These are phyloP conservation scores for Sparus aurata DNA, from an alignment of 2,797 vertebrate genomes.

Conservation along the genomic window DNA sequence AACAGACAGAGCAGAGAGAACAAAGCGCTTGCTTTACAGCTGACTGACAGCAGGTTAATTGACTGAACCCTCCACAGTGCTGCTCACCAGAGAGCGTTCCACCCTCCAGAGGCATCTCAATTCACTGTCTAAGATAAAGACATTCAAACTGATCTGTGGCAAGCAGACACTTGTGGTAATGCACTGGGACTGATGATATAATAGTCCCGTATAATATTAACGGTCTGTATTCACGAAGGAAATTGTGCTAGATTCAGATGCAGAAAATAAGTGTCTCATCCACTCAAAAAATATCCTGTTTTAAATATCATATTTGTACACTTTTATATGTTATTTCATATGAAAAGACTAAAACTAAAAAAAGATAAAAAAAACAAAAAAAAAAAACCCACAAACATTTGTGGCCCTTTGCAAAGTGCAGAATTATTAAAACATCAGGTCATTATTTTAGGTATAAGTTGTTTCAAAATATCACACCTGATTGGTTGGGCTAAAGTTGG, in stretches of 20 bases:
- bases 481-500: neutral
- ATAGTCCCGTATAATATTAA: conserved; percentile 8
- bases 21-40: conserved; percentile 43
- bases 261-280: conserved; percentile 5
- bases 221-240: conserved; percentile 9
- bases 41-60: conserved; percentile 74
- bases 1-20: conserved; percentile 26
- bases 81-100: conserved; percentile 8
- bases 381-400: too few species aligned
- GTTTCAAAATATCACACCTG: neutral
- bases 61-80: conserved; percentile 51
- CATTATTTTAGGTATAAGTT: neutral
- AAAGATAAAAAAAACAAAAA: too few species aligned
- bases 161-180: conserved; percentile 20
- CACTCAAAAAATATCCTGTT: neutral
- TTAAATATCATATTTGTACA: neutral
- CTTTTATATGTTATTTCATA: too few species aligned
- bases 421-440: neutral
- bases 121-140: conserved; percentile 50
- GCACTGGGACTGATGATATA: conserved; percentile 9
- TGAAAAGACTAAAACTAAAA: too few species aligned
- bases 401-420: neutral
- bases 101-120: conserved; percentile 20
- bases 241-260: neutral
- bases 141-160: conserved; percentile 34